Evolutionary conservation across 2,797 vertebrate species (phyloP).

Genomic region (Eurystomus glaucurus): DNA sequence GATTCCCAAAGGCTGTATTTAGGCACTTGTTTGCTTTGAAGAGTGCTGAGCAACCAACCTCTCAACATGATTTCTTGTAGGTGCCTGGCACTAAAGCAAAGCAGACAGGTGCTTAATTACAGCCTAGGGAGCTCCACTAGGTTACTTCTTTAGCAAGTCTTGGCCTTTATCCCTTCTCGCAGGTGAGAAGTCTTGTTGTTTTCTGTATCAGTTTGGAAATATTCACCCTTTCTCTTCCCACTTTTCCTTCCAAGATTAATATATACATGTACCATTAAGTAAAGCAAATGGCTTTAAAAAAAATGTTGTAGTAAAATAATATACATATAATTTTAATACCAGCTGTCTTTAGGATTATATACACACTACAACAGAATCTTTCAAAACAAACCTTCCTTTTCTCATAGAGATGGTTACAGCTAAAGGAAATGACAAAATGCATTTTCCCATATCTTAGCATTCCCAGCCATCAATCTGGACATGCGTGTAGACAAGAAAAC

Average conservation of each 20-base stretch:
- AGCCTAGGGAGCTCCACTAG: not conserved
- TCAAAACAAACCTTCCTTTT: not conserved
- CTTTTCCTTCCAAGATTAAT: not conserved
- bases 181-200: not conserved
- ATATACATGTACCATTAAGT: not conserved
- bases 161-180: not conserved
- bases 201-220: not conserved
- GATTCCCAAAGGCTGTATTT: not conserved
- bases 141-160: not conserved
- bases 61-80: not conserved
- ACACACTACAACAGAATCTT: not conserved
- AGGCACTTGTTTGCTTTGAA: not conserved
- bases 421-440: not conserved
- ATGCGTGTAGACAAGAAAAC: rapidly evolving
- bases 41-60: not conserved
- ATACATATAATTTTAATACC: not conserved
- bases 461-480: not conserved
- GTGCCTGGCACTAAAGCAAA: not conserved
- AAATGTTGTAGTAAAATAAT: not conserved
- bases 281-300: not conserved
- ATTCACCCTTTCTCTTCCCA: not conserved
- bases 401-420: not conserved
- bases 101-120: not conserved
- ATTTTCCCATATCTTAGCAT: not conserved
- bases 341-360: not conserved